Base-by-base conservation (phyloP, 2,888 invertebrate species). In the Platycnemis pennipes region DNA sequence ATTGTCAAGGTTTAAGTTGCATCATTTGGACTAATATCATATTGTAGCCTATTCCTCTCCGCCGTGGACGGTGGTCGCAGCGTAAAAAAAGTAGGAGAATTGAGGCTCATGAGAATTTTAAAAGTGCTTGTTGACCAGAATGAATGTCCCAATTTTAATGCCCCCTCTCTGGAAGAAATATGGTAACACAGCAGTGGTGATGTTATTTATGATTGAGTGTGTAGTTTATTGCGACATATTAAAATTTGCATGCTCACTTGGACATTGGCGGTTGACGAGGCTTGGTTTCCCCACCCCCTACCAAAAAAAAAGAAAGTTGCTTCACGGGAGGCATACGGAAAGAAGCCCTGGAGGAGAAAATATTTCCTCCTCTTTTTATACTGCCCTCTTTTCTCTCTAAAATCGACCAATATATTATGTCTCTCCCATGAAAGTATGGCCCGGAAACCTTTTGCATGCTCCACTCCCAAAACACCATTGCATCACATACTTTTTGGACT, bases 191-290 rank as follows among this genome's bases (percentile, higher is more conserved):
- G 31, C 77, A 37, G 37, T 77, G 77, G 5, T 13, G 77, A 16
- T 37, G 77, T 77, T 77, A 77, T 77, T 77, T 77, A 77, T 77
- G 77, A 77, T 77, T 77, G 77, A 37, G 31, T 37, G 31, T 13
- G 77, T 77, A 77, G 77, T 77, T 77, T 77, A 77, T 77, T 77
- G 77, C 77, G 77, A 77, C 77, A 77, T 26, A 37, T 77, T 37
- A 37, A 77, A 77, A 77, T 77, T 77, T 77, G 77, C 77, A 77
- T 77, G 77, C 37, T 37, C 77, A 77, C 11, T 77, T 2, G 31
- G 16, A 37, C 77, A 37, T 16, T 26, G 37, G 77, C 37, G 77
- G 77, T 37, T 37, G 37, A 37, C 22, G 77, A n/a, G 77, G 77
- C 37, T 77, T 37, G 77, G 77, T 2, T 37, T n/a, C n/a, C n/a